A percentile compares a stretch with the other conserved stretches of the same genome.
Evolutionary conservation across 2,888 invertebrate genomes (phyloP).

Genomic region (Parasteatoda lunata): DNA sequence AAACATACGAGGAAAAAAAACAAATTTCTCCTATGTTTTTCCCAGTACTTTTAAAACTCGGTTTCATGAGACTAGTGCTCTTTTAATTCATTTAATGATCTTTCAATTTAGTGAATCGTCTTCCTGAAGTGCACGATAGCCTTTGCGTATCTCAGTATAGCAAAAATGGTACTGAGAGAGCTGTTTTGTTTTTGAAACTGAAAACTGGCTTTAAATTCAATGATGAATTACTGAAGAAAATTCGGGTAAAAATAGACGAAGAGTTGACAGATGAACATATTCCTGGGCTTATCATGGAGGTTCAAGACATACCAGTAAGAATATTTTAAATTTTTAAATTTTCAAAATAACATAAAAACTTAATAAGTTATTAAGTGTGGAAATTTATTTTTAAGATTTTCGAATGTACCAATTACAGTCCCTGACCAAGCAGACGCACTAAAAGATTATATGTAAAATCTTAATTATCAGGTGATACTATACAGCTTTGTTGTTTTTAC

Average conservation of each 20-base stretch:
- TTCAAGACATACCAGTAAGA: conserved; percentile 75
- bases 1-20: too few relatives aligned
- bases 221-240: conserved; percentile 73
- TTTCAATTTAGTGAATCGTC: conserved; percentile 74
- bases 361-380: too few relatives aligned
- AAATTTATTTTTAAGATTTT: too few relatives aligned
- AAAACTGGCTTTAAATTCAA: conserved; percentile 72
- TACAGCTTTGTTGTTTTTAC: too few relatives aligned
- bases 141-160: conserved; percentile 77
- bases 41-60: too few relatives aligned
- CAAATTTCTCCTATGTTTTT: too few relatives aligned
- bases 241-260: conserved; percentile 75
- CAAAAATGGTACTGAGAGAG: conserved; percentile 76
- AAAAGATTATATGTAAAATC: too few relatives aligned
- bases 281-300: conserved; percentile 76
- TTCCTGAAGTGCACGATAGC: conserved; percentile 77
- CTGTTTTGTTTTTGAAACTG: conserved; percentile 78
- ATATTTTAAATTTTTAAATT: conserved; percentile 32
- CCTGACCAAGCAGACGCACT: too few relatives aligned
- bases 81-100: neutral
- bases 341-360: conserved; percentile 4
- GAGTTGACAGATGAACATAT: conserved; percentile 77
- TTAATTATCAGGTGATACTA: too few relatives aligned
- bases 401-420: too few relatives aligned
- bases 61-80: too few relatives aligned